phyloP scores from a whole-genome alignment of 2,113 vertebrate species.

The Urocolius indicus region DNA sequence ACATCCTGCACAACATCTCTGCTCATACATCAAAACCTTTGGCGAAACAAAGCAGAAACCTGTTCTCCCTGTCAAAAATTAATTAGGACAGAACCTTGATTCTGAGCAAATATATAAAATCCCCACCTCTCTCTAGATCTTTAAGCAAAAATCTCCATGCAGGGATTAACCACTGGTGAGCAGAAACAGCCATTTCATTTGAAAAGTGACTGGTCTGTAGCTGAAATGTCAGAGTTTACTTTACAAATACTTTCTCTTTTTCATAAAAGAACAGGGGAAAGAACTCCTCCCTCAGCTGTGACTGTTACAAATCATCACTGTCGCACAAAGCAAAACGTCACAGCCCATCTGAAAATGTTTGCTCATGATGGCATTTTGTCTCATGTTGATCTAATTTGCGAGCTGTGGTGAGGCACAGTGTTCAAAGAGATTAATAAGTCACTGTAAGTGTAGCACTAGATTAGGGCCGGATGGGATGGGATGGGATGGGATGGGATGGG shows the following conservation, averaged over 20 bases:
- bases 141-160: not conserved
- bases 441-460: not conserved
- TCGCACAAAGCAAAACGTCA: not conserved
- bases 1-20: not conserved
- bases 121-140: not conserved
- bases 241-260: not conserved
- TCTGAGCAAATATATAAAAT: conserved; percentile 8
- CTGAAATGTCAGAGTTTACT: not conserved
- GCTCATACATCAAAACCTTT: conserved; percentile 53
- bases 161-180: not conserved
- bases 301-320: not conserved
- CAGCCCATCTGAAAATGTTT: not conserved
- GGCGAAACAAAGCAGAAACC: conserved; percentile 66
- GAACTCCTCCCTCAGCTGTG: not conserved
- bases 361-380: not conserved
- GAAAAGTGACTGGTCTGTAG: not conserved
- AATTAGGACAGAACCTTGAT: conserved; percentile 42
- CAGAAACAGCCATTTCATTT: not conserved
- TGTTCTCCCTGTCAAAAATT: conserved; percentile 66
- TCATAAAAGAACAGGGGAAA: not conserved
- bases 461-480: not conserved
- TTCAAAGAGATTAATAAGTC: rapidly evolving
- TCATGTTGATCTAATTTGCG: not conserved
- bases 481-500: not conserved
- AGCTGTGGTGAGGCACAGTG: not conserved